phyloP scores from a whole-genome alignment of 2,113 vertebrate species.

The Esox niger region DNA sequence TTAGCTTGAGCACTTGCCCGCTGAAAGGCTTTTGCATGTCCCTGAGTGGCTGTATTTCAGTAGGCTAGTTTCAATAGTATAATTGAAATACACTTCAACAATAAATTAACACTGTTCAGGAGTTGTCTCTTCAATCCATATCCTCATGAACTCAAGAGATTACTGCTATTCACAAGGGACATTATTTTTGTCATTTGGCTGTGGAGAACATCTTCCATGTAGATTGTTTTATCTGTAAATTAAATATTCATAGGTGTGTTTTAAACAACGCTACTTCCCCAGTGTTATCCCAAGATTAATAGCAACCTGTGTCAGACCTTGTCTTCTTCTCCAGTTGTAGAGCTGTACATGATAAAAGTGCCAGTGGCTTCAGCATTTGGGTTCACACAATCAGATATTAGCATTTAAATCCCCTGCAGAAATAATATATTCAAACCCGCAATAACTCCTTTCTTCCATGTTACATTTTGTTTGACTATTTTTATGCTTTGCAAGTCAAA shows the following conservation, averaged over 20 bases:
- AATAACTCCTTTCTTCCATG: background rate
- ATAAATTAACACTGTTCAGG: background rate
- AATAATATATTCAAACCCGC: background rate
- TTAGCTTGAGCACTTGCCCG: no score
- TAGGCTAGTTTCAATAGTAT: no score
- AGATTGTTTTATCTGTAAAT: constrained; percentile 17
- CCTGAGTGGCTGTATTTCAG: no score
- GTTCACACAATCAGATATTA: background rate
- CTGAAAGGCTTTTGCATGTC: no score
- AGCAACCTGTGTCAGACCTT: constrained; percentile 7
- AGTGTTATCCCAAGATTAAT: constrained; percentile 20
- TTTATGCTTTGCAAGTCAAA: constrained; percentile 1
- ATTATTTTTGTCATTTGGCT: background rate
- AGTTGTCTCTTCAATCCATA: background rate
- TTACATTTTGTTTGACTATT: background rate
- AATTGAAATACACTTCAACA: background rate
- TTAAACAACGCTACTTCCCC: constrained; percentile 8
- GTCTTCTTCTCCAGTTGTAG: constrained; percentile 4
- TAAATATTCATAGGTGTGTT: constrained; percentile 15
- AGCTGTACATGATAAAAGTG: constrained; percentile 10
- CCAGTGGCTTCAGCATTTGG: constrained; percentile 11
- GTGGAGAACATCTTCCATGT: constrained; percentile 10
- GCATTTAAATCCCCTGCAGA: background rate
- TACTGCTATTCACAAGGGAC: background rate
- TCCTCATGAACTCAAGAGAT: background rate